Percentiles rank a stretch among this genome's conserved stretches.
These are phyloP conservation scores for Luscinia megarhynchos DNA, from an alignment of 2,797 vertebrate species.

Conservation along the genomic window DNA sequence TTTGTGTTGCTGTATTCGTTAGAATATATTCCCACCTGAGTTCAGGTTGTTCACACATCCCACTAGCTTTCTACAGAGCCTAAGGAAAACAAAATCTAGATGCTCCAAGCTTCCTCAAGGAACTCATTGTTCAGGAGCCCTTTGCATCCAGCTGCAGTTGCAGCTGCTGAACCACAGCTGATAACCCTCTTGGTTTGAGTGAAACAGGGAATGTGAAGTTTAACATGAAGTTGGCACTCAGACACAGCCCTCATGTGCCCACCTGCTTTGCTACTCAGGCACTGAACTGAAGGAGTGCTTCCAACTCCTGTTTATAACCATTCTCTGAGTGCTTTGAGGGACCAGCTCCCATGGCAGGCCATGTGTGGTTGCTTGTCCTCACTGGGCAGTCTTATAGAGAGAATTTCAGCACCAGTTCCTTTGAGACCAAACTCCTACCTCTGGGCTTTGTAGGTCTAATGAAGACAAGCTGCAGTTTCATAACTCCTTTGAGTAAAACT, in stretches of 20 bases:
- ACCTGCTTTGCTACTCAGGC: neutral
- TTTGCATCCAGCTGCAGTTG: neutral
- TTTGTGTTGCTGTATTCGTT: neutral
- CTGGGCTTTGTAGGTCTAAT: neutral
- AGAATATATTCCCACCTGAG: neutral
- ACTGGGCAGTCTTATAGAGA: neutral
- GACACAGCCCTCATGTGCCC: neutral
- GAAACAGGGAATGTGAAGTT: neutral
- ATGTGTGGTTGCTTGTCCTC: neutral
- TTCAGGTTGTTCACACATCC: neutral
- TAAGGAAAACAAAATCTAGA: neutral
- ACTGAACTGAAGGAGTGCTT: neutral
- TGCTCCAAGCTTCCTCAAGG: neutral
- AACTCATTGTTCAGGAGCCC: neutral
- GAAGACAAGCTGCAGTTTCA: neutral
- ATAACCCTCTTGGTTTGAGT: neutral
- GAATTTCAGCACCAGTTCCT: neutral
- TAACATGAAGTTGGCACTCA: neutral
- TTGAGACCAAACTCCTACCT: neutral
- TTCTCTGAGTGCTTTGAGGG: neutral
- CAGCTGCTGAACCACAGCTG: neutral
- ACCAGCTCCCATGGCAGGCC: neutral
- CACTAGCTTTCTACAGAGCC: neutral
- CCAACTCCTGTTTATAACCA: neutral
- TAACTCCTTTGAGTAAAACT: neutral